Conservation (phyloP, 1,140 invertebrate species). For the Dreissena rostriformis region DNA sequence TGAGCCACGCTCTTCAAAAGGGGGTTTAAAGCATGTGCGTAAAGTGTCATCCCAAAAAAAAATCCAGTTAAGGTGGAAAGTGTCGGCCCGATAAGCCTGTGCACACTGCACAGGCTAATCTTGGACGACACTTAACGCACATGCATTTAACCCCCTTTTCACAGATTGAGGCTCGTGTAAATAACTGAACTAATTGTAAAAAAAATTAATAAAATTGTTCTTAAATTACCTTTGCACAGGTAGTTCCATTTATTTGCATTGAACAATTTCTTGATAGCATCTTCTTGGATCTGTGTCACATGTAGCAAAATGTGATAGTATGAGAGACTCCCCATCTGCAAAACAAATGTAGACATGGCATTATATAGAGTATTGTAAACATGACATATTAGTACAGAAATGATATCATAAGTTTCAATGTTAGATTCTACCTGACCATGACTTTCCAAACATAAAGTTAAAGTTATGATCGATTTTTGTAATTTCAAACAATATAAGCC, state of each 20-base stretch:
- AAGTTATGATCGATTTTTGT: no score
- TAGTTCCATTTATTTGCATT: slow-evolving; percentile 41
- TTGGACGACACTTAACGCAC: no score
- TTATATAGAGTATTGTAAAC: not conserved
- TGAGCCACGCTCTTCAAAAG: no score
- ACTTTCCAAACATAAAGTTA: no score
- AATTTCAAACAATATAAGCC: no score
- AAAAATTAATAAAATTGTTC: not conserved
- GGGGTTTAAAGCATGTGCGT: no score
- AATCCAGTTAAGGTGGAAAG: not conserved
- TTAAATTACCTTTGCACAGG: slow-evolving; percentile 26
- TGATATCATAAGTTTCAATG: no score
- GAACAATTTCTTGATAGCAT: slow-evolving; percentile 24
- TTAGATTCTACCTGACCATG: no score
- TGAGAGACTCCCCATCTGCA: slow-evolving; percentile 41
- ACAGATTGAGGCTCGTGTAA: no score
- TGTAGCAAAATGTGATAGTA: slow-evolving; percentile 37
- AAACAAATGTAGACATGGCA: not conserved
- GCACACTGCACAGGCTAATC: not conserved
- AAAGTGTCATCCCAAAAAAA: not conserved
- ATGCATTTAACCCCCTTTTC: no score
- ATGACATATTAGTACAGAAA: not conserved
- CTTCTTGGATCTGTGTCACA: slow-evolving; percentile 29
- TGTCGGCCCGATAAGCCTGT: not conserved
- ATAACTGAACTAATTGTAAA: not conserved